Evolutionary conservation across 35 echinoderm and acorn worm species (phyloP).

Genomic region (Ophioderma brevispina): DNA sequence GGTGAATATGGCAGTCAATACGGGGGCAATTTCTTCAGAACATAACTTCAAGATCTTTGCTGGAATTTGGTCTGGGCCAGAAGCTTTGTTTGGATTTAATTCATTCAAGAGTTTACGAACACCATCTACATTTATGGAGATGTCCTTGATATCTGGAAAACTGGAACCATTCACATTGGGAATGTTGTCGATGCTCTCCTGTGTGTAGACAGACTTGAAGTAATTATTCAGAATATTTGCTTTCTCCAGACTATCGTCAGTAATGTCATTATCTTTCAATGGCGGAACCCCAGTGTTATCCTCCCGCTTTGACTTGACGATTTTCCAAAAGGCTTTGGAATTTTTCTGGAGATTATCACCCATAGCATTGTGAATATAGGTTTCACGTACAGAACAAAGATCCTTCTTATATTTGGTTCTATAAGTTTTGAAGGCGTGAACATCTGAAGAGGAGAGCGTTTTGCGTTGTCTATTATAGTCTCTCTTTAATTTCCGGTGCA

Average conservation of each 20-base stretch:
- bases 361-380: background rate
- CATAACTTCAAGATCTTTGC: too few species aligned
- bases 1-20: too few species aligned
- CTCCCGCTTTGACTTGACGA: background rate
- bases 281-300: background rate
- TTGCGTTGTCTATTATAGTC: constrained; percentile 5
- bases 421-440: background rate
- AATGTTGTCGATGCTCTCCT: background rate
- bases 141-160: too few species aligned
- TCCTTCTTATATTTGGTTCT: background rate
- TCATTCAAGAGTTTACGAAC: too few species aligned
- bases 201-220: background rate
- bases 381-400: background rate
- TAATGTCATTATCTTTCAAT: background rate
- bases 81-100: too few species aligned
- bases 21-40: too few species aligned
- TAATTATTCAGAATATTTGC: constrained; percentile 26
- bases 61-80: too few species aligned
- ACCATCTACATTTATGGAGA: too few species aligned
- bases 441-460: background rate
- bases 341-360: constrained; percentile 4
- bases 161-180: background rate
- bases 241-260: background rate
- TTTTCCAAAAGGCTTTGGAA: constrained; percentile 34
- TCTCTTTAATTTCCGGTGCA: background rate